Base-by-base conservation (phyloP, 1,140 invertebrate genomes). In the Aphaenogaster rudis region DNA sequence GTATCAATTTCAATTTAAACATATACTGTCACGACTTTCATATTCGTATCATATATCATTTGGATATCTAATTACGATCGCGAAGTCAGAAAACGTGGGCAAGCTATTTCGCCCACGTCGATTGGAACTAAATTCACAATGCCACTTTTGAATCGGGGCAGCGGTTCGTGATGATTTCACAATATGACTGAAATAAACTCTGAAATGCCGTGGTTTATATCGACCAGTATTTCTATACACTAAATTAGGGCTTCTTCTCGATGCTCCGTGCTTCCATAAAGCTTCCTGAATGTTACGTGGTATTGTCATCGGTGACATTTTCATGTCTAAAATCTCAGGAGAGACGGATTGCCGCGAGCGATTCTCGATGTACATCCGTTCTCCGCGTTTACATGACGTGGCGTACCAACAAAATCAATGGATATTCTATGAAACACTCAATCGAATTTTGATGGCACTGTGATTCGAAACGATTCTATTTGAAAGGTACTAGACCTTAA, bases 161-260 rank as follows among this genome's bases (percentile, higher is more conserved):
- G 61, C 78, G 85, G 91, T 88, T 89, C 80, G 78, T 57, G 86
- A 90, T 85, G 67, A 69, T 89, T 82, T 13, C 71, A 64, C 59
- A 36, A 71, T 87, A 85, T 88, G 77, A 91, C 59, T 61, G 86
- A 88, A 88, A 91, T 89, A 90, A 91, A 84, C 86, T 88, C 15
- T 79, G 72, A 89, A 86, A 89, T 91, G 87, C 78, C 66, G 36
- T 61, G 52, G 66, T 90, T 91, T 88, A 84, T 88, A 84, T 88
- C 79, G 79, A 59, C 67, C 77, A 67, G 61, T 63, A 64, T 88
- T 79, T 84, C 42, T 54, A 48, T 61, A 81, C 52, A 86, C 86
- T 57, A 67, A 90, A 90, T 61, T 63, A 67, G 15, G 17, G 15
- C 67, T 67, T 87, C 45, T 86, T 72, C 36, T 52, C 59, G 59